Percentiles rank a stretch among this genome's conserved stretches.
Evolutionary conservation across 2,888 invertebrate species (phyloP).

Genomic region (Dusona sp.): DNA sequence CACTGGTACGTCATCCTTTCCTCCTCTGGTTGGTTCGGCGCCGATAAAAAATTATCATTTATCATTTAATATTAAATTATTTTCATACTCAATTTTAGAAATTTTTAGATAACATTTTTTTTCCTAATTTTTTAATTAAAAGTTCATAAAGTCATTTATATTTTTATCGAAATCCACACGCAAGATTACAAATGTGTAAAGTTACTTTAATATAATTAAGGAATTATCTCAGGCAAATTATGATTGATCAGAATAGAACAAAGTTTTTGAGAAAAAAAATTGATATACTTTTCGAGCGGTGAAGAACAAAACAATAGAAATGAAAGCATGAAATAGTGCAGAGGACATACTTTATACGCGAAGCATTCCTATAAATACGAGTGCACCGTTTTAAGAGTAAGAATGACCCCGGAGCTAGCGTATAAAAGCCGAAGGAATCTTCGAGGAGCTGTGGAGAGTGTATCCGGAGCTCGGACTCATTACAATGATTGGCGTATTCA

Average conservation of each 20-base stretch:
- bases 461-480: constrained; percentile 87
- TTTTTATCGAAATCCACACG: too few species aligned
- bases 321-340: neutral
- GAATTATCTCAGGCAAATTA: neutral
- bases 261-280: neutral
- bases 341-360: neutral
- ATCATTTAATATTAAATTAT: too few species aligned
- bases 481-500: constrained; percentile 93
- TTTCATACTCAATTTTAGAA: neutral
- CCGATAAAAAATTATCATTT: too few species aligned
- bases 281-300: neutral
- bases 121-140: too few species aligned
- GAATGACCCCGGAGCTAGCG: constrained; percentile 7
- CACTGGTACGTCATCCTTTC: neutral
- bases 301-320: neutral
- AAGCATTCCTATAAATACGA: neutral
- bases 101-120: neutral
- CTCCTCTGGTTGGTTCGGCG: neutral
- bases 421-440: constrained; percentile 2
- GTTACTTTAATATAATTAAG: too few species aligned
- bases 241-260: neutral
- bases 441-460: constrained; percentile 68
- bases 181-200: too few species aligned
- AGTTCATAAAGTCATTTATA: too few species aligned
- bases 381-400: constrained; percentile 11